Percentiles rank a stretch among this genome's conserved stretches.
phyloP scores from a whole-genome alignment of 2,888 invertebrate genomes.

The Papilio protenor region DNA sequence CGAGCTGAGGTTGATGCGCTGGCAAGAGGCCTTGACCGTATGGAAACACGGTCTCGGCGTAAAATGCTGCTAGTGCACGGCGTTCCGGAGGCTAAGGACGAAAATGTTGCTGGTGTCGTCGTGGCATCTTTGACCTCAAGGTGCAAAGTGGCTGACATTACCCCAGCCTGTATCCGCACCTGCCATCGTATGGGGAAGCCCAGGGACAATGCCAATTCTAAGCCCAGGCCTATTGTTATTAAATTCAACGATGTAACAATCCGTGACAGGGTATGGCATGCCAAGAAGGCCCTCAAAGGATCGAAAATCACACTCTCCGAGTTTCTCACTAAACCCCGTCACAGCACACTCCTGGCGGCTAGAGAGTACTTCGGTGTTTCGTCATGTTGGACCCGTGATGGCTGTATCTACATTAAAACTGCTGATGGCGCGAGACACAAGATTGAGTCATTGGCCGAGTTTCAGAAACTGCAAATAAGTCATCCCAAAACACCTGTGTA shows the following conservation, averaged over 20 bases:
- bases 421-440: not conserved
- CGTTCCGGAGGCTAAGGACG: not conserved
- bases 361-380: not conserved
- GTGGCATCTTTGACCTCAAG: not conserved
- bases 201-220: not conserved
- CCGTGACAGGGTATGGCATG: not conserved
- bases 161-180: not conserved
- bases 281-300: not conserved
- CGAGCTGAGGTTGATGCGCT: slow-evolving; percentile 1
- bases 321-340: not conserved
- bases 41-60: not conserved
- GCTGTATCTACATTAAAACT: not conserved
- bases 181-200: slow-evolving; percentile 11
- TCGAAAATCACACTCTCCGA: not conserved
- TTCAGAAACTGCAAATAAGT: not conserved
- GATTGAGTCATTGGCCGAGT: not conserved
- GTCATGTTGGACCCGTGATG: not conserved
- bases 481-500: not conserved
- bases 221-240: not conserved
- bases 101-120: not conserved
- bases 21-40: slow-evolving; percentile 9
- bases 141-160: not conserved
- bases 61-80: slow-evolving; percentile 1
- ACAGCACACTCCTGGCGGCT: not conserved
- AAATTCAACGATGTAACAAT: not conserved